phyloP scores from a whole-genome alignment of 2,888 invertebrate genomes.

The Drosophila tanythrix region DNA sequence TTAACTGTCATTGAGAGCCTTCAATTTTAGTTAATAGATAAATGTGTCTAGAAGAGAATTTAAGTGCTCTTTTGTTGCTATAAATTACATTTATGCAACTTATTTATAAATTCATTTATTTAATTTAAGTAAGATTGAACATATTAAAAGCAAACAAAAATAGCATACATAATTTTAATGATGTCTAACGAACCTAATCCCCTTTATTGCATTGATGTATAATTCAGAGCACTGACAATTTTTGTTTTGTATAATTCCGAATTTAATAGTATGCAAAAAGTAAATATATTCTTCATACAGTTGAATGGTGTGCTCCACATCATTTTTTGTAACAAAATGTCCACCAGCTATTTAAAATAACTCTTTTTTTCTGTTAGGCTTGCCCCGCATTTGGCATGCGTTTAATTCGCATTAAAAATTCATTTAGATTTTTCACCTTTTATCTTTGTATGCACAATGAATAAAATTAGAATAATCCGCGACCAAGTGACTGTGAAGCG shows the following conservation, averaged over 20 bases:
- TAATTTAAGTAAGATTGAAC: background rate
- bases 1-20: constrained; percentile 1
- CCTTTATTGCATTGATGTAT: background rate
- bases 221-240: background rate
- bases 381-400: constrained; percentile 32
- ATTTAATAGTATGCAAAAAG: background rate
- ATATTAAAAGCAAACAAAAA: background rate
- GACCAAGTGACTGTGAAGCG: constrained; percentile 48
- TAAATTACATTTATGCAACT: too few relatives aligned
- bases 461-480: constrained; percentile 77
- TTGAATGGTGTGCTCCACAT: constrained; percentile 5
- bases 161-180: background rate
- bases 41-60: background rate
- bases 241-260: background rate
- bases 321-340: background rate
- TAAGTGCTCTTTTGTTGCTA: background rate
- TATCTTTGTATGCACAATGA: constrained; percentile 75
- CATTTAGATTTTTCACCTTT: constrained; percentile 76
- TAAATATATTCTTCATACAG: background rate
- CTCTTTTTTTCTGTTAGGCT: constrained; percentile 12
- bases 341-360: constrained; percentile 3
- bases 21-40: background rate
- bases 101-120: background rate
- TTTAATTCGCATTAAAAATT: constrained; percentile 69
- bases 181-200: background rate